Evolutionary conservation across 2,888 invertebrate genomes (phyloP).

Genomic region (Watsonalla binaria): DNA sequence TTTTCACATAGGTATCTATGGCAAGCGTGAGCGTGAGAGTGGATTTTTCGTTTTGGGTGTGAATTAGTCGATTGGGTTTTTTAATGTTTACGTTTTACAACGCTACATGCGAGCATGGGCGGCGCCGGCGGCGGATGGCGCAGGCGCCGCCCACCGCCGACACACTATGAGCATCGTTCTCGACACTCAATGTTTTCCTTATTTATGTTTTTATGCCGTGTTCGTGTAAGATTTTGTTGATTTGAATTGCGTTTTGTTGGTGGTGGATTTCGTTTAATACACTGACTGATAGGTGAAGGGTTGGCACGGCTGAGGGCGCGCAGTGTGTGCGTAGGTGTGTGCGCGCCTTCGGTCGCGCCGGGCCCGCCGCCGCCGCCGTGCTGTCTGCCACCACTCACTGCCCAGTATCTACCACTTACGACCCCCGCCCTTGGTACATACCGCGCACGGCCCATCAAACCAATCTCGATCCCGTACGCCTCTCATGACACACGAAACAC

Average conservation of each 20-base stretch:
- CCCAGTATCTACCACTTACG: conserved; percentile 7
- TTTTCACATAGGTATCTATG: conserved; percentile 79
- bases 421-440: neutral
- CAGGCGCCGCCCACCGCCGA: conserved; percentile 70
- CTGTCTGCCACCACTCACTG: conserved; percentile 25
- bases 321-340: conserved; percentile 65
- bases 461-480: neutral
- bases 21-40: conserved; percentile 80
- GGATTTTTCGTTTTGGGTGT: conserved; percentile 79
- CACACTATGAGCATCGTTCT: conserved; percentile 71
- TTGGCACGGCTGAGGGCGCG: conserved; percentile 40
- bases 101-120: conserved; percentile 71
- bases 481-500: neutral
- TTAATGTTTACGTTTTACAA: conserved; percentile 76
- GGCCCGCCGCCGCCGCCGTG: conserved; percentile 33
- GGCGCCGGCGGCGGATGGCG: conserved; percentile 54
- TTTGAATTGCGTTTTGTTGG: conserved; percentile 77
- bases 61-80: conserved; percentile 79
- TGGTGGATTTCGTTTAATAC: conserved; percentile 79
- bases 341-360: conserved; percentile 43
- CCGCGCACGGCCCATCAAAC: neutral
- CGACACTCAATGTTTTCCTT: conserved; percentile 75
- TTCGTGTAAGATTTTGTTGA: conserved; percentile 77
- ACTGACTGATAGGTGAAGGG: conserved; percentile 52
- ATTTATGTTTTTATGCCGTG: conserved; percentile 76